Evolutionary conservation across 2,113 vertebrate genomes (phyloP).

Genomic region (Triplophysa siluroides): DNA sequence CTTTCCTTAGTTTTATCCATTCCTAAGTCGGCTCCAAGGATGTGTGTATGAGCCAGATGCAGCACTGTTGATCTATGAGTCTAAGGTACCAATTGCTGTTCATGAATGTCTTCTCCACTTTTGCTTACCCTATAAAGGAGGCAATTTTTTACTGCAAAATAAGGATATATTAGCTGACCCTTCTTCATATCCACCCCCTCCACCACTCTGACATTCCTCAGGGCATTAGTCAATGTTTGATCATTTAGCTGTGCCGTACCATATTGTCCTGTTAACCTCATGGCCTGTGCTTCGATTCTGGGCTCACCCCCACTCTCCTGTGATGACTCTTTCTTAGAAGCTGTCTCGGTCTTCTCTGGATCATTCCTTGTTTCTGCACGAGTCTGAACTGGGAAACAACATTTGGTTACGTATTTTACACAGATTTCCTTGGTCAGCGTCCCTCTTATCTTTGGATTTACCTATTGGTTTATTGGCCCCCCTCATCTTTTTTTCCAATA

Average conservation of each 20-base stretch:
- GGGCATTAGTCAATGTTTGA: background rate
- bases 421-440: background rate
- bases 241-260: background rate
- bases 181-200: background rate
- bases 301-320: background rate
- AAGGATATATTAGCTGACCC: background rate
- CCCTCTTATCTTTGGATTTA: background rate
- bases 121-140: background rate
- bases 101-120: background rate
- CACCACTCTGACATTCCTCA: background rate
- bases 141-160: background rate
- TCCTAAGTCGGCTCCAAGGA: slow-evolving; percentile 8
- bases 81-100: background rate
- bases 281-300: background rate
- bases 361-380: background rate
- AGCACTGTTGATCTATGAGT: background rate
- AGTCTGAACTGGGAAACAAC: too few species aligned
- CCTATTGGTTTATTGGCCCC: background rate
- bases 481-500: background rate
- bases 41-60: background rate
- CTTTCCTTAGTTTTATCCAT: background rate
- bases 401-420: too few species aligned
- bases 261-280: background rate
- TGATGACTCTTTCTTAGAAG: background rate
- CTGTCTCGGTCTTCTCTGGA: background rate